phyloP scores from a whole-genome alignment of 2,888 invertebrate genomes.

The Tachystola acroxantha region DNA sequence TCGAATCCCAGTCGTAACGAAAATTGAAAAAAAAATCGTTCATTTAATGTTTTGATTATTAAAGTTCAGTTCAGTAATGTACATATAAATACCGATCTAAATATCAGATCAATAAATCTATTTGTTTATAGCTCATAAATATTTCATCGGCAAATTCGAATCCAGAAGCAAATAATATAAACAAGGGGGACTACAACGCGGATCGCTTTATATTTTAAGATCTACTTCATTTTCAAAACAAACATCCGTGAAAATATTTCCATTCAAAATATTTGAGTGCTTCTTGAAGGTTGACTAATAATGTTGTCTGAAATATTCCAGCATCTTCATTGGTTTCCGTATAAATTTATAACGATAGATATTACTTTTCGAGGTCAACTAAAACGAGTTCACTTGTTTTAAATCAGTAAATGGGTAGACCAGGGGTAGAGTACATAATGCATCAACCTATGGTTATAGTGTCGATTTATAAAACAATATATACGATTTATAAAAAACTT shows the following conservation, averaged over 20 bases:
- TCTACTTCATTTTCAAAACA: slow-evolving; percentile 28
- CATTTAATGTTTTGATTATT: too few species aligned
- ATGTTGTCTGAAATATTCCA: slow-evolving; percentile 6
- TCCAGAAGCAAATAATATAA: neutral
- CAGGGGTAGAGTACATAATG: too few species aligned
- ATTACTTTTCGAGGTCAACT: too few species aligned
- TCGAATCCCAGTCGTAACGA: too few species aligned
- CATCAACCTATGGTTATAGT: too few species aligned
- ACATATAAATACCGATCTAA: too few species aligned
- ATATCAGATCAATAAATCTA: neutral
- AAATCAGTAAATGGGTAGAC: too few species aligned
- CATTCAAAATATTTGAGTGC: slow-evolving; percentile 17
- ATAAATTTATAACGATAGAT: neutral
- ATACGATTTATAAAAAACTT: too few species aligned
- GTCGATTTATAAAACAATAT: too few species aligned
- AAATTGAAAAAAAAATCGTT: too few species aligned
- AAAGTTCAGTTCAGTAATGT: too few species aligned
- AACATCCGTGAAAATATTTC: slow-evolving; percentile 22
- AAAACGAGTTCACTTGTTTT: too few species aligned
- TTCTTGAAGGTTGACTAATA: slow-evolving; percentile 9
- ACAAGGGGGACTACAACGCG: slow-evolving; percentile 14
- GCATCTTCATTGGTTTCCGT: slow-evolving; percentile 1
- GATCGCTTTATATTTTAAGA: slow-evolving; percentile 27
- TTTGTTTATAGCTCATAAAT: neutral
- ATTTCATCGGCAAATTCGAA: neutral